Percentiles rank a stretch among this genome's conserved stretches.
Conservation (phyloP, 2,113 vertebrate genomes). For the Gambusia holbrooki region DNA sequence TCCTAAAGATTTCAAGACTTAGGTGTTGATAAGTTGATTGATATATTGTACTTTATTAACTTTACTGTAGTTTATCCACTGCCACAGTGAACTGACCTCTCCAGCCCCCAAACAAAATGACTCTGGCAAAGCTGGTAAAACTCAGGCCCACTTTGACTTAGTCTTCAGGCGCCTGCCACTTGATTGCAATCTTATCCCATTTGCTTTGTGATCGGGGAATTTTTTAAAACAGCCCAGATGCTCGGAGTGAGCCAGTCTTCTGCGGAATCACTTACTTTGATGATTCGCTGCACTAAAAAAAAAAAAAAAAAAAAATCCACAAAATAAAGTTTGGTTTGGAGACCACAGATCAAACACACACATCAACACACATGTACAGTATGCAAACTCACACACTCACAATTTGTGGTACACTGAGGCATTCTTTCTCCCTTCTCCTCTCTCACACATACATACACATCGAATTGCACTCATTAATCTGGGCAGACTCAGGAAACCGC, state of each 20-base stretch:
- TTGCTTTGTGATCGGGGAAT: slow-evolving; percentile 59
- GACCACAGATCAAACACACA: slow-evolving; percentile 64
- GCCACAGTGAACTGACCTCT: slow-evolving; percentile 13
- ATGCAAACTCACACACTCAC: slow-evolving; percentile 70
- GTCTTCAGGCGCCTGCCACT: slow-evolving; percentile 49
- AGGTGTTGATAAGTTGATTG: too few species aligned
- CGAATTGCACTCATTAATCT: slow-evolving; percentile 81
- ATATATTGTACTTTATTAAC: too few species aligned
- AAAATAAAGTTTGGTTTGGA: slow-evolving; percentile 82
- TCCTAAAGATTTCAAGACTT: too few species aligned
- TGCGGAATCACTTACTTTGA: slow-evolving; percentile 76
- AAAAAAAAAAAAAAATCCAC: slow-evolving; percentile 66
- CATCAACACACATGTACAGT: slow-evolving; percentile 60
- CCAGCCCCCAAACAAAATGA: background rate
- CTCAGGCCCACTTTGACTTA: slow-evolving; percentile 33
- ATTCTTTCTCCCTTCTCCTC: slow-evolving; percentile 70
- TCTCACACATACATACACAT: slow-evolving; percentile 62
- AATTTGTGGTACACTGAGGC: slow-evolving; percentile 73
- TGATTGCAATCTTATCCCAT: slow-evolving; percentile 67
- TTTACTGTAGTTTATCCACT: too few species aligned
- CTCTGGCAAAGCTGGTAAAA: slow-evolving; percentile 15
- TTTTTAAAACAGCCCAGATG: slow-evolving; percentile 59
- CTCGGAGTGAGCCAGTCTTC: slow-evolving; percentile 53
- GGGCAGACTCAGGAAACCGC: slow-evolving; percentile 82
- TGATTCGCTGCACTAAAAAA: slow-evolving; percentile 57